Conservation (phyloP, 2,797 vertebrate genomes). For the Argentina silus region DNA sequence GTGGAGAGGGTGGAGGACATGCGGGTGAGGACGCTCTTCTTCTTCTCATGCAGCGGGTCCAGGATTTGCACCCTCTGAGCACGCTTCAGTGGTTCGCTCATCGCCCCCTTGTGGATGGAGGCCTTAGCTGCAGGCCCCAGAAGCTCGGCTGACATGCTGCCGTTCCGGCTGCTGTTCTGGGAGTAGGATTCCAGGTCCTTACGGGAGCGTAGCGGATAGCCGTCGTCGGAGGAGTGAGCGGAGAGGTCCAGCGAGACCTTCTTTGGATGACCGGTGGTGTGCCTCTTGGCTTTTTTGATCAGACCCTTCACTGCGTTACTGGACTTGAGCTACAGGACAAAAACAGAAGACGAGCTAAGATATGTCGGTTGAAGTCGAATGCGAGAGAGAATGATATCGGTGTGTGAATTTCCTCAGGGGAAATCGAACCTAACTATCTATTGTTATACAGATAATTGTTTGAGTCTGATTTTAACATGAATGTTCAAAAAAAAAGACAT, state of each 20-base stretch:
- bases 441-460: too few species aligned
- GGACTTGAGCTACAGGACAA: conserved; percentile 69
- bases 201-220: conserved; percentile 79
- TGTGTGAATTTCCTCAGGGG: not conserved
- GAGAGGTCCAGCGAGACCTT: conserved; percentile 88
- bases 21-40: conserved; percentile 76
- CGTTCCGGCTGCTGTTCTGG: conserved; percentile 82
- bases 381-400: not conserved
- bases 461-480: not conserved
- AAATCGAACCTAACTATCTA: not conserved
- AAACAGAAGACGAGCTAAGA: conserved; percentile 5
- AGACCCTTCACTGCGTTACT: conserved; percentile 74
- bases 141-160: conserved; percentile 53
- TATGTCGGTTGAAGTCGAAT: not conserved
- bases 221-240: conserved; percentile 75
- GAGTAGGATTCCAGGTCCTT: conserved; percentile 80
- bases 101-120: conserved; percentile 73
- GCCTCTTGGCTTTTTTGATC: conserved; percentile 75
- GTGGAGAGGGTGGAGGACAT: conserved; percentile 84
- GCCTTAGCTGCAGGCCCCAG: conserved; percentile 65
- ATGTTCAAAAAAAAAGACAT: not conserved
- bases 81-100: conserved; percentile 85
- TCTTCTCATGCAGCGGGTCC: conserved; percentile 69
- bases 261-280: conserved; percentile 72
- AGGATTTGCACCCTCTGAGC: conserved; percentile 81